These are phyloP conservation scores for Campopleginae sp. DNA, from an alignment of 2,888 invertebrate genomes.

Conservation along the genomic window DNA sequence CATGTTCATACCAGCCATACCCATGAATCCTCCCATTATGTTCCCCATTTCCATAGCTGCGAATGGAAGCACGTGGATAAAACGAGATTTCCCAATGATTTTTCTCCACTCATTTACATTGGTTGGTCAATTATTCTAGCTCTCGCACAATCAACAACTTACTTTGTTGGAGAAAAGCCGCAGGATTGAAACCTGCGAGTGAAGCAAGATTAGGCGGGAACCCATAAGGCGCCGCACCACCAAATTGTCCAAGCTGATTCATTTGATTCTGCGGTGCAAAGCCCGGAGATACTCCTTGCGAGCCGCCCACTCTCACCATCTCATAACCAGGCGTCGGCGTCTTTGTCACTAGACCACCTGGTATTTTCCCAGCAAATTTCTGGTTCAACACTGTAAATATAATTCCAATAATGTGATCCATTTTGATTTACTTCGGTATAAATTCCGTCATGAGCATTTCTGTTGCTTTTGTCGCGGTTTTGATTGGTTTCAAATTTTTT, in stretches of 20 bases:
- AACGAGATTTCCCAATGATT: neutral
- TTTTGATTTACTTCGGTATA: neutral
- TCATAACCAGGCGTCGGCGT: conserved; percentile 85
- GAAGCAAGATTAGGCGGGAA: conserved; percentile 80
- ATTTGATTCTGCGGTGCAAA: conserved; percentile 82
- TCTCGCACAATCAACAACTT: conserved; percentile 83
- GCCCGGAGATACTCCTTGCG: conserved; percentile 78
- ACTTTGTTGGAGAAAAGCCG: conserved; percentile 94
- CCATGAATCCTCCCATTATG: conserved; percentile 82
- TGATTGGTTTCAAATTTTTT: too few species aligned
- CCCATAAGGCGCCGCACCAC: conserved; percentile 70
- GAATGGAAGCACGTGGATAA: conserved; percentile 40
- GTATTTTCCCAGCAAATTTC: conserved; percentile 82
- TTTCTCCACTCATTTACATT: conserved; percentile 28
- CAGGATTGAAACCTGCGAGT: conserved; percentile 88
- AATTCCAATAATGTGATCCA: neutral
- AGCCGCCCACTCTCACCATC: conserved; percentile 85
- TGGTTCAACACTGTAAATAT: conserved; percentile 75
- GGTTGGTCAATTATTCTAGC: conserved; percentile 12
- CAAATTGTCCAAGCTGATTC: conserved; percentile 78
- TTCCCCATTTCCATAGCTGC: conserved; percentile 82
- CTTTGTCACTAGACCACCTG: conserved; percentile 85
- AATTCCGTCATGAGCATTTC: neutral
- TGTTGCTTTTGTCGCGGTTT: neutral
- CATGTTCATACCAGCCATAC: conserved; percentile 83